Evolutionary conservation across 1,140 invertebrate species (phyloP), one percentile per base, ranked within the genome.

Genomic region (Cepaea nemoralis): DNA sequence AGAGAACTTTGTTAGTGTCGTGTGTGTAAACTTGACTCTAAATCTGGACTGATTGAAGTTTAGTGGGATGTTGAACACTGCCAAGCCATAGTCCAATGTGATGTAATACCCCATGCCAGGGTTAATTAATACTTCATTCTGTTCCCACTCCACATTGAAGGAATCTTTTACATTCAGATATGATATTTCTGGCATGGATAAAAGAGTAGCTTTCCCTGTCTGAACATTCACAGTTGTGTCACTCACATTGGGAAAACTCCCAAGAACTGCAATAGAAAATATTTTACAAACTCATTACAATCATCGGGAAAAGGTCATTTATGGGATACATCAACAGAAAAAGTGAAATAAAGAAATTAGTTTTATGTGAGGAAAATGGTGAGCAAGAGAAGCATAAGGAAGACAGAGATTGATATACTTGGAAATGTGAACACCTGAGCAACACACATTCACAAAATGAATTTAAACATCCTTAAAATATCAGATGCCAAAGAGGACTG

Each of bases 131-230:
- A 5, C 55, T 63, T 42, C 75, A 77, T 42, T 40, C 50, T 33
- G 75, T 16, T 39, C 31, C 75, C 75, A 77, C 22, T 45, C 73
- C n/a, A 75, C 45, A 27, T 24, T 45, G 27, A 22, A 77, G 31
- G 1, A 10, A 27, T 12, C 40, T 12, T 14, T 24, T 77, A 31
- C 12, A 19, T 70, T 10, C 40, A 77, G 14, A 66, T 77, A 50
- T 2, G 75, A 63, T 66, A 77, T 39, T 24, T 77, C 31, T 45
- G 35, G 50, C 33, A 42, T 33, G 2, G 24, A 12, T 1, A 77
- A 33, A 63, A 77, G 31, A 22, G 55, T n/a, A 66, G 66, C 63
- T 50, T 63, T 77, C 16, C 59, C 59, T 40, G 24, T 55, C 50
- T 77, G 14, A 1, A 77, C 48, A 16, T 1, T 63, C 19, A 77